A percentile compares a stretch with the other conserved stretches of the same genome.
Conservation (phyloP, 2,888 invertebrate genomes). For the Pteria penguin region DNA sequence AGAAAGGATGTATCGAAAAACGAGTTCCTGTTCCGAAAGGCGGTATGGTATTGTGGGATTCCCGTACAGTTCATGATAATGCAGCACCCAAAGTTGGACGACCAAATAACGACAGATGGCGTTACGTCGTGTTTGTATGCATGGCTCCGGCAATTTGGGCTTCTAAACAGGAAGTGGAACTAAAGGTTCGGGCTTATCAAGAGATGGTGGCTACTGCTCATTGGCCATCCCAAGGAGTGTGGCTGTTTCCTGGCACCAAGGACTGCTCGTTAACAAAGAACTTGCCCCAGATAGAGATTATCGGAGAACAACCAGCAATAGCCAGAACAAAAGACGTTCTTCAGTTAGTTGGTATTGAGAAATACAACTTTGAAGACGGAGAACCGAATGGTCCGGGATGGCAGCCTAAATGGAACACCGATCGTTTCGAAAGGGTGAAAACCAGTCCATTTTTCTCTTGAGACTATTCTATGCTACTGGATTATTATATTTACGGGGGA, state of each 20-base stretch:
- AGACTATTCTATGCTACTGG: too few relatives aligned
- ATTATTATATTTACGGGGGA: too few relatives aligned
- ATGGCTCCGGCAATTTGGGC: constrained; percentile 75
- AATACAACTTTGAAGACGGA: constrained; percentile 45
- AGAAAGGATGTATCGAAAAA: constrained; percentile 56
- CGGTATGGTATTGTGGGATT: constrained; percentile 75
- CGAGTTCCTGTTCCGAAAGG: constrained; percentile 71
- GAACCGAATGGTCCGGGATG: constrained; percentile 41
- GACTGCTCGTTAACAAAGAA: constrained; percentile 20
- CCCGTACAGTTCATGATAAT: constrained; percentile 72
- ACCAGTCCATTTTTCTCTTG: neutral
- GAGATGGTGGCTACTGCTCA: constrained; percentile 62
- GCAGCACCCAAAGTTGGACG: constrained; percentile 64
- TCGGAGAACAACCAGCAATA: constrained; percentile 44
- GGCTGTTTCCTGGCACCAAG: constrained; percentile 21
- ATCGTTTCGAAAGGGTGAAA: neutral
- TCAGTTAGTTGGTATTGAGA: constrained; percentile 36
- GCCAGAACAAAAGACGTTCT: constrained; percentile 45
- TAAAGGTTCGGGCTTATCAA: constrained; percentile 63
- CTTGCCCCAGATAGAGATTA: constrained; percentile 20
- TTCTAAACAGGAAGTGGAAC: constrained; percentile 54
- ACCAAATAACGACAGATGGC: constrained; percentile 66
- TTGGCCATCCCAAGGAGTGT: constrained; percentile 68
- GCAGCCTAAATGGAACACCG: constrained; percentile 30
- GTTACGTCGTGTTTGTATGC: constrained; percentile 69